Evolutionary conservation across 1,140 invertebrate species (phyloP), one percentile per base, ranked within the genome.

Genomic region (Neodiprion pinetum): DNA sequence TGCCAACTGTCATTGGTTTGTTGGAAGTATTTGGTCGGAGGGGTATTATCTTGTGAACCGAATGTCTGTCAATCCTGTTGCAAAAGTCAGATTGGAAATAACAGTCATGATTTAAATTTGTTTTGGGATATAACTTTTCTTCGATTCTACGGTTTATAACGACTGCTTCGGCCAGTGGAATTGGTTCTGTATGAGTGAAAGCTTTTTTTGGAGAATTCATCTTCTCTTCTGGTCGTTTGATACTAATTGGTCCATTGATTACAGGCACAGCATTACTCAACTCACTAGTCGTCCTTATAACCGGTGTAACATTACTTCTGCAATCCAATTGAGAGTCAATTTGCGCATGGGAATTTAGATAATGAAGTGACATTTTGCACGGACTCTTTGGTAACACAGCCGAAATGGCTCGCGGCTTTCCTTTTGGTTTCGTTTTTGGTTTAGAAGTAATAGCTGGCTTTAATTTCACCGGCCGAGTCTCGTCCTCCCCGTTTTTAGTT

Each of bases 111-210:
- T 72, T 79, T 0, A 67, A 71, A 0, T 73, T 77, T 50, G 77
- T 84, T 61, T 87, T 81, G 0, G 81, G 81, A 76, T 88, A 87
- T 0, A 87, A 73, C 73, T 85, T 88, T n/a, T 87, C 86, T 71
- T 89, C 86, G n/a, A 89, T 89, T 23, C 85, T 80, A 68, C 82
- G 82, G 73, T 89, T 89, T 49, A 89, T 82, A 7, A 82, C 84
- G 0, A 86, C 81, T 9, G 85, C 87, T 71, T 87, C 83, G 9
- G 79, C 86, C 0, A 78, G 73, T n/a, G 87, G 85, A 49, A 89
- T 87, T 1, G 87, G 84, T 70, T 86, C 81, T 40, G 82, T 88
- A 12, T 87, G 85, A 0, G 82, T 84, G 9, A 86, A 81, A 14
- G 75, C 84, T 72, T 85, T 85, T 65, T 80, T 84, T n/a, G 72